Conservation (phyloP, 2,113 vertebrate genomes). For the Herpailurus yagouaroundi region DNA sequence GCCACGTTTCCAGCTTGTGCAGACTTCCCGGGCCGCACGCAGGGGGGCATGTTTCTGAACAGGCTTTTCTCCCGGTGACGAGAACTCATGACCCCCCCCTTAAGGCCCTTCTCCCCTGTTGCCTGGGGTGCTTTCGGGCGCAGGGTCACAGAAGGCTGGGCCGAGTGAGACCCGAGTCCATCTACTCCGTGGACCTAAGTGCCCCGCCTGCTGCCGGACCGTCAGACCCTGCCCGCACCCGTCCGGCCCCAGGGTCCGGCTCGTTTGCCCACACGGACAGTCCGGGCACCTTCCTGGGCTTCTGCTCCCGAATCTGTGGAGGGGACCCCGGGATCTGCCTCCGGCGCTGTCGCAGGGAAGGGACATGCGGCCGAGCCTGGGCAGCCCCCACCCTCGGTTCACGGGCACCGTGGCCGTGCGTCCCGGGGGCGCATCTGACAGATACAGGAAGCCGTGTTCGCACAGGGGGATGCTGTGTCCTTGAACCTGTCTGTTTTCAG, state of each 20-base stretch:
- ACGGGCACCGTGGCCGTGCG: too few relatives aligned
- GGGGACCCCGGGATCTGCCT: not conserved
- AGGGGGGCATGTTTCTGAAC: not conserved
- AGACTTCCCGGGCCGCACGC: not conserved
- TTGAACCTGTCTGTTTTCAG: not conserved
- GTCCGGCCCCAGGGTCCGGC: not conserved
- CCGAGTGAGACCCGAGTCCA: not conserved
- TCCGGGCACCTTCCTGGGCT: not conserved
- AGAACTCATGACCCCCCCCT: not conserved
- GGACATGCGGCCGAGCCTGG: too few relatives aligned
- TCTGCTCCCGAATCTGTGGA: too few relatives aligned
- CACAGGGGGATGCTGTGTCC: not conserved
- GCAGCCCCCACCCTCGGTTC: too few relatives aligned
- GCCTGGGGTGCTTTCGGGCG: not conserved
- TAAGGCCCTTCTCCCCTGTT: not conserved
- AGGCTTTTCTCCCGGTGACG: not conserved
- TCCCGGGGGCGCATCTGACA: too few relatives aligned
- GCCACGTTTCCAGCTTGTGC: fast-evolving
- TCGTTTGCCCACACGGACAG: not conserved
- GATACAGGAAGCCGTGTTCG: too few relatives aligned
- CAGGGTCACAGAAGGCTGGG: not conserved
- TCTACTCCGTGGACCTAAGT: not conserved
- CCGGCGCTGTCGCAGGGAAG: not conserved
- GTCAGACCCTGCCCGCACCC: not conserved
- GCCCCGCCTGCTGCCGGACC: not conserved